Evolutionary conservation across 2,113 vertebrate species (phyloP), one percentile per base, ranked within the genome.

Genomic region (Gasterosteus nipponicus): DNA sequence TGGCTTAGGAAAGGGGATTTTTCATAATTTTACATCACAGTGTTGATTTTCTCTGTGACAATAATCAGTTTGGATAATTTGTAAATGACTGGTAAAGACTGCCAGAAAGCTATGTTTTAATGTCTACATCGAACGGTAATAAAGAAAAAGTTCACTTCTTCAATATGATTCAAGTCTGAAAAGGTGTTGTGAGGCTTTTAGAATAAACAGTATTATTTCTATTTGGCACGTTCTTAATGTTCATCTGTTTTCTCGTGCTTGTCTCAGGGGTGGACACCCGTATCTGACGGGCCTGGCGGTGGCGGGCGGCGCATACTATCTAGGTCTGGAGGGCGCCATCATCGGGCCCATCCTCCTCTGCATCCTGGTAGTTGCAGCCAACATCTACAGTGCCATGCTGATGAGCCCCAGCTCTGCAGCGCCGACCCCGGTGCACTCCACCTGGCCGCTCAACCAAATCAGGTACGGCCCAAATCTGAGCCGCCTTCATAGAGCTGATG

Each of bases 381-480:
- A 99, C 90, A 98, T 99, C 92, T 99, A 99, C 77, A 98, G 97
- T 63, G 97, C 98, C 83, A 99, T 99, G 97, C 90, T 99, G 64
- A 95, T 96, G 94, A 99, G 98, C 79, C 97, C 98, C 60, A 98
- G 95, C 35, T 97, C 95, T 47, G 91, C 96, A 10, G 31, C 93
- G 76, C 92, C 95, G 14, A 98, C 97, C 1, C 97, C 97, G 5
- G 94, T 95, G 72, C 96, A 97, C 81, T 67, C 94, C 18, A 79
- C 82, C 0, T 97, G 95, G 95, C 95, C 96, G 1, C 56, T 90
- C 56, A 95, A 95, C 74, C 91, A 93, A 61, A 91, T 94, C 67
- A 90, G 95, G 97, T 98, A 89, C 94, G 91, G 8, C 0, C 1
- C 7, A 10, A 26, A 65, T 15, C 7, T 10, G 1, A 47, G 14